Base-by-base conservation (phyloP, 2,888 invertebrate species). In the Nesidiocoris tenuis region DNA sequence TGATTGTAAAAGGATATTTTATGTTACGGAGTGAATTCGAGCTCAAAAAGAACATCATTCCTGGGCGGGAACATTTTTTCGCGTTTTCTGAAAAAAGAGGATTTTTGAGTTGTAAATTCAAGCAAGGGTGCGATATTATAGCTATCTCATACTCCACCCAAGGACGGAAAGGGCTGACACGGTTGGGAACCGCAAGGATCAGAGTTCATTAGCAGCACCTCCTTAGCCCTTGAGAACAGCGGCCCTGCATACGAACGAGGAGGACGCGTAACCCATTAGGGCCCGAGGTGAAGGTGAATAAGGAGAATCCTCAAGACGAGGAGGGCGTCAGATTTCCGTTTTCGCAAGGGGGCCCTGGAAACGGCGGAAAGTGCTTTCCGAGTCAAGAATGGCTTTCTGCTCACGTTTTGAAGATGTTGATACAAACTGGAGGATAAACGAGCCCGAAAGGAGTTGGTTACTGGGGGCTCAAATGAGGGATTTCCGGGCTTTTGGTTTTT, bases 251-350 rank as follows among this genome's bases (percentile, higher is more conserved):
- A 64, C 64, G 64, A 64, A 23, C 17, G 24, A 64, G 25, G 64
- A 24, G 25, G 64, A 24, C 64, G 18, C 63, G 63, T 22, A 63
- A 63, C 64, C 64, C 64, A 64, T 64, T 64, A 24, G 25, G 18
- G 39, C 39, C 39, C 39, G 12, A 39, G 39, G 12, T 12, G 39
- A 39, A 39, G 39, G 39, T 39, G 39, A n/a, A 7, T 39, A 39
- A 39, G 39, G 39, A 39, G 39, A 12, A 39, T 39, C 39, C 39
- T 39, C 39, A 39, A 39, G n/a, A 3, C 39, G 39, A 39, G 5
- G 39, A 39, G 39, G 39, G 39, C n/a, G 39, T 39, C 12, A 39
- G 39, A 39, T 39, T 39, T 39, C 39, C 39, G 3, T 3, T 39
- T 12, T 39, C 39, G 3, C 5, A 39, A 39, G 39, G 12, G 39